Conservation (phyloP, 2,888 invertebrate genomes). For the Encarsia formosa region DNA sequence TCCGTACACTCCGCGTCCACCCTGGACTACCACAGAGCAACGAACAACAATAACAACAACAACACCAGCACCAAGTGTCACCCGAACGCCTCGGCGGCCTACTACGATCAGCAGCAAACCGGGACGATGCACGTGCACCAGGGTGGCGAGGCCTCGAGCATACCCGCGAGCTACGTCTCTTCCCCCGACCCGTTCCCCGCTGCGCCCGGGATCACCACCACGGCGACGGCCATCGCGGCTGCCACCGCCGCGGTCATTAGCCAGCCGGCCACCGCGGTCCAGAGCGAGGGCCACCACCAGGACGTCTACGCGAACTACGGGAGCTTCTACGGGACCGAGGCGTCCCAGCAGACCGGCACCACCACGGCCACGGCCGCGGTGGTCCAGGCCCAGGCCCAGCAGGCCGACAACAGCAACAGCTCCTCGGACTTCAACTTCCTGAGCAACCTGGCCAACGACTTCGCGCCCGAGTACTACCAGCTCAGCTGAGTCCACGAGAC, state of each 20-base stretch:
- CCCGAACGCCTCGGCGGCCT: conserved; percentile 38
- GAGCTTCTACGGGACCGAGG: conserved; percentile 60
- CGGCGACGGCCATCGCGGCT: conserved; percentile 51
- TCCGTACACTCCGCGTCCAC: conserved; percentile 44
- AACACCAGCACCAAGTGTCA: no score
- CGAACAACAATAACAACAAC: conserved; percentile 32
- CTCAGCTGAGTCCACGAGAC: conserved; percentile 57
- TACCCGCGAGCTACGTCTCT: conserved; percentile 51
- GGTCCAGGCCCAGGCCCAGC: conserved; percentile 57
- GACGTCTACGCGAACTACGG: conserved; percentile 64
- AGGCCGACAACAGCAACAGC: conserved; percentile 80
- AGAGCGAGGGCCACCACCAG: not conserved
- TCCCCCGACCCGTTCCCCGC: conserved; percentile 54
- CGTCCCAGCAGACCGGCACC: conserved; percentile 41
- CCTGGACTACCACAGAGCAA: conserved; percentile 15
- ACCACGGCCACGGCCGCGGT: conserved; percentile 36
- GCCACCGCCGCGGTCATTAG: conserved; percentile 55
- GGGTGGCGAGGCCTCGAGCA: conserved; percentile 55
- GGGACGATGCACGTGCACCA: conserved; percentile 47
- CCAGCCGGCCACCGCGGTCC: conserved; percentile 53
- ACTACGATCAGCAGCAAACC: conserved; percentile 40
- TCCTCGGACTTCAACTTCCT: conserved; percentile 94
- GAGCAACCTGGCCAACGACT: conserved; percentile 87
- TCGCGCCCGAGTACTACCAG: conserved; percentile 87
- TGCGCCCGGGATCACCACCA: conserved; percentile 50